Conservation (phyloP, 2,797 vertebrate species). For the Mormyrus hasselquistii region DNA sequence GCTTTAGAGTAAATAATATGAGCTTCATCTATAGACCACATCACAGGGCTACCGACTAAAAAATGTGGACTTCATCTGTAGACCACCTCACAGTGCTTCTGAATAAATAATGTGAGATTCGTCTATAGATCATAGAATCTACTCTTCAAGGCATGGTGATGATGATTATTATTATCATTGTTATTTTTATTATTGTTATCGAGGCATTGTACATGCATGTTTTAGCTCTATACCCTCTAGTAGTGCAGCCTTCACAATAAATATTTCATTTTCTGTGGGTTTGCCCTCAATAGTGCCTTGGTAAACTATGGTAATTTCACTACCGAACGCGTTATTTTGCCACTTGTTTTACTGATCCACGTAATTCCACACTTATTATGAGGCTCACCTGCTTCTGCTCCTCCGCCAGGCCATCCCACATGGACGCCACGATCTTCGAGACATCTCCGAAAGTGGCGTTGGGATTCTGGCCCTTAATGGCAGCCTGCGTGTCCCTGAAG, state of each 20-base stretch:
- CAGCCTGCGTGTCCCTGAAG: conserved; percentile 96
- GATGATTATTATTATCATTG: background rate
- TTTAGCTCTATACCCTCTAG: background rate
- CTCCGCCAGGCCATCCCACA: conserved; percentile 97
- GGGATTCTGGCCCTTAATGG: conserved; percentile 95
- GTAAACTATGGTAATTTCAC: background rate
- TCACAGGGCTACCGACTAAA: background rate
- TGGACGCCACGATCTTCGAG: conserved; percentile 96
- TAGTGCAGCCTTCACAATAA: background rate
- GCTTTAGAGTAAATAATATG: background rate
- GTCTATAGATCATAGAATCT: background rate
- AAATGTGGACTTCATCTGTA: background rate
- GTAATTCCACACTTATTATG: background rate
- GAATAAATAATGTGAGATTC: background rate
- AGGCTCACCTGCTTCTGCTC: conserved; percentile 86
- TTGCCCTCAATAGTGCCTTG: background rate
- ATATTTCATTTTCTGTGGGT: background rate
- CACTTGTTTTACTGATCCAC: background rate
- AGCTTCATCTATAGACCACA: background rate
- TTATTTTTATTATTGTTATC: background rate
- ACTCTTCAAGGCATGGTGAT: background rate
- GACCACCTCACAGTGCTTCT: background rate
- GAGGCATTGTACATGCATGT: background rate
- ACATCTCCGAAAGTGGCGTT: conserved; percentile 96
- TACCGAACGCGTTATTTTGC: background rate